Base-by-base conservation (phyloP, 2,797 vertebrate species). In the Lacerta viridis region DNA sequence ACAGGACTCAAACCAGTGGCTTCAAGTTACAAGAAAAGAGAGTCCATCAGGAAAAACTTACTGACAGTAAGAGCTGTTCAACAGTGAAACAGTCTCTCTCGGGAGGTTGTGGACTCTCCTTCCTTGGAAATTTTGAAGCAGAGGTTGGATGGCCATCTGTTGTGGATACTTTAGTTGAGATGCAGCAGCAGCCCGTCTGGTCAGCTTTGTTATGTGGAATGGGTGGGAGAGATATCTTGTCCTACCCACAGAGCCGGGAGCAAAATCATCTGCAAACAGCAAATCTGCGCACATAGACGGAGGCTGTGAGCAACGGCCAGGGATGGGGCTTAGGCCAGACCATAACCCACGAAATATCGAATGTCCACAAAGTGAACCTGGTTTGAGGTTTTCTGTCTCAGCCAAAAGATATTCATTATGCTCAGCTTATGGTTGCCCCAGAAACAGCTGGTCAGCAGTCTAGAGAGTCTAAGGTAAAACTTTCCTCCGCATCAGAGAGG, bases 361-460 rank as follows among this genome's bases (percentile, higher is more conserved):
- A 84, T 64, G 55, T 43, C 41, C 64, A 76, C 25, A 41, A 75
- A 25, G 25, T 64, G 71, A 68, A n/a, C 79, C 61, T 76, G 71
- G 77, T 27, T 76, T 76, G 76, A 50, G 50, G 78, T 83, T 87
- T 88, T 75, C 15, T 11, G 3, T 6, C 69, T 78, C 75, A 20
- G 2, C n/a, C 74, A 39, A 75, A 85, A 25, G 71, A 41, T 64
- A 36, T 81, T 64, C 77, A 69, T 84, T 71, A 75, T 39, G 27
- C 29, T 13, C 79, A n/a, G 59, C 83, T 72, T 71, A 55, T 55
- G 39, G 68, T 84, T 74, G 36, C 41, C 7, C 8, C 64, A 43
- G 27, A 55, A 61, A 25, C 3, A 72, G 61, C 68, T 15, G 80
- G 87, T 55, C 80, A 83, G 76, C 2, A 18, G 59, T 84, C 33